Conservation (phyloP, 2,113 vertebrate genomes). For the Plotosus lineatus region DNA sequence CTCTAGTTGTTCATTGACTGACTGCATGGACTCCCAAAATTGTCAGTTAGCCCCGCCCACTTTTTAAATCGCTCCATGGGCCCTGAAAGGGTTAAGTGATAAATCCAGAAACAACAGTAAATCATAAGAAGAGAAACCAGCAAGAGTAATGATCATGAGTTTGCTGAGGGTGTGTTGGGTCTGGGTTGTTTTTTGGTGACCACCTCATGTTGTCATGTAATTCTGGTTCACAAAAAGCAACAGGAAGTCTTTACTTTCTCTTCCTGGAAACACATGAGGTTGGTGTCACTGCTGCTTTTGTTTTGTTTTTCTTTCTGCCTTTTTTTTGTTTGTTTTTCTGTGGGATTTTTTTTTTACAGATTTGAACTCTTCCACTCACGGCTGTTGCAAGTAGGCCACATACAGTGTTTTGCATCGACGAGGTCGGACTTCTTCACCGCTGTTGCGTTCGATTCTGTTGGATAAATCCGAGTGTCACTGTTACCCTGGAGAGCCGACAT, state of each 20-base stretch:
- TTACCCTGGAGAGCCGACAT: neutral
- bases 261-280: neutral
- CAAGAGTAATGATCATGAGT: neutral
- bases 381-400: neutral
- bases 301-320: neutral
- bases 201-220: neutral
- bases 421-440: neutral
- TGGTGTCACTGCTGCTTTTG: neutral
- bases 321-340: neutral
- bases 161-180: neutral
- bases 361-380: neutral
- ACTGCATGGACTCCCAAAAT: no score
- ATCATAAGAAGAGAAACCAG: neutral
- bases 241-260: neutral
- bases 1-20: no score
- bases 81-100: no score
- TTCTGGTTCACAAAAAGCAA: conserved; percentile 1
- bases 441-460: conserved; percentile 10
- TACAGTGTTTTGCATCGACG: conserved; percentile 19
- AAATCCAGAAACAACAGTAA: no score
- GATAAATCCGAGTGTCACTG: neutral
- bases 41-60: no score
- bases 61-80: no score
- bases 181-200: neutral
- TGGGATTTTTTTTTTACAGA: neutral